These are phyloP conservation scores for Rotaria sp. DNA, from an alignment of 2,888 invertebrate genomes.

Conservation along the genomic window DNA sequence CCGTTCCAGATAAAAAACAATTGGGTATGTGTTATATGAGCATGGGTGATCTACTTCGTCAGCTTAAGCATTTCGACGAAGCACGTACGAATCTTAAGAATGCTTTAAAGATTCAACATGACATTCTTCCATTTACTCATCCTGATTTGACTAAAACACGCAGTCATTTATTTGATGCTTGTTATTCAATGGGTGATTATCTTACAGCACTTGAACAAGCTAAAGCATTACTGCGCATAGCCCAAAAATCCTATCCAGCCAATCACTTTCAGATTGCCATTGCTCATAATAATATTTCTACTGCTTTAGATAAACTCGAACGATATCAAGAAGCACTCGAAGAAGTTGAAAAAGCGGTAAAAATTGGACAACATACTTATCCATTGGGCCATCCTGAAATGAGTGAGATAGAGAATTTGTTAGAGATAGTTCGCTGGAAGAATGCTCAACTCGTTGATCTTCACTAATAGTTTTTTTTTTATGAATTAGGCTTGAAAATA, in stretches of 20 bases:
- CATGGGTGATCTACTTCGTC: constrained; percentile 2
- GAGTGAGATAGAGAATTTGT: neutral
- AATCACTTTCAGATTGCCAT: neutral
- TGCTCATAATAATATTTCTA: neutral
- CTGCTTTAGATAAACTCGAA: neutral
- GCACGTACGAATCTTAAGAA: neutral
- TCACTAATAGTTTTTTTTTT: neutral
- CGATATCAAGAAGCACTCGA: neutral
- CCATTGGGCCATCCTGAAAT: neutral
- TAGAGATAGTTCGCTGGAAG: neutral
- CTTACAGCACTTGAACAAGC: neutral
- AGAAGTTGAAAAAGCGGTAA: neutral
- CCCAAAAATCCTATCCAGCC: constrained; percentile 1
- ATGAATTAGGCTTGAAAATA: neutral
- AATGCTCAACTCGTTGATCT: neutral
- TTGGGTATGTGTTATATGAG: neutral
- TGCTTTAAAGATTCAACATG: neutral
- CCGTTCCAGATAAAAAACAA: neutral
- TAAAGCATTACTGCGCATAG: neutral
- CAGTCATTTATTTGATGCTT: neutral
- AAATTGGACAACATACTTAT: neutral
- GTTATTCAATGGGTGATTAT: neutral
- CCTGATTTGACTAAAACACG: neutral
- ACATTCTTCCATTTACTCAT: neutral
- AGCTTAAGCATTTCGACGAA: neutral